Evolutionary conservation across 1,140 invertebrate species (phyloP).

Genomic region (Drosophila kepulauana): DNA sequence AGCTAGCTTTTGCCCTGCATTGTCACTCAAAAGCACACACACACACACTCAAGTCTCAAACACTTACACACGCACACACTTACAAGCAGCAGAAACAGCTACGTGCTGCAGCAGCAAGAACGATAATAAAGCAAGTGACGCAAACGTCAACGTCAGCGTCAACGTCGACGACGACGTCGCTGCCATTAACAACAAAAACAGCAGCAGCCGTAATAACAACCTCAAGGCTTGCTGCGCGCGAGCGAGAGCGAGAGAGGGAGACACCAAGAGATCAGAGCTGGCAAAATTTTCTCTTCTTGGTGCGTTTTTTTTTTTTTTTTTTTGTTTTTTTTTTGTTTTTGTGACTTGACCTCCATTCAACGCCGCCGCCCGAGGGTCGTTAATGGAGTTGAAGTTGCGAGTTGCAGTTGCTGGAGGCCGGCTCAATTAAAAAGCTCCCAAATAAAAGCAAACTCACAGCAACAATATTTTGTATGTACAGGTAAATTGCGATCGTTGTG

Average conservation of each 20-base stretch:
- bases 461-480: constrained; percentile 16
- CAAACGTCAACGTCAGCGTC: constrained; percentile 48
- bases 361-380: constrained; percentile 43
- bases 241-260: constrained; percentile 8
- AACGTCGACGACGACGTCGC: constrained; percentile 41
- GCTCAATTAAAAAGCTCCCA: constrained; percentile 66
- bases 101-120: constrained; percentile 44
- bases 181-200: constrained; percentile 19
- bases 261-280: constrained; percentile 19
- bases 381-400: constrained; percentile 37
- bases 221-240: constrained; percentile 64
- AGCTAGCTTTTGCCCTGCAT: constrained; percentile 60
- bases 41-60: neutral
- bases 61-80: neutral
- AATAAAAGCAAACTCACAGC: constrained; percentile 23
- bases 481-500: constrained; percentile 46
- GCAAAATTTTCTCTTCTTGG: constrained; percentile 68
- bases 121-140: constrained; percentile 69
- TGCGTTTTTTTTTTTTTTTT: constrained; percentile 31
- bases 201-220: constrained; percentile 40
- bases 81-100: constrained; percentile 14
- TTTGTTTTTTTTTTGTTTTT: constrained; percentile 29
- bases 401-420: constrained; percentile 26
- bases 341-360: constrained; percentile 67
- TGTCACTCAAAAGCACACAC: constrained; percentile 57